Evolutionary conservation across 2,113 vertebrate genomes (phyloP).

Genomic region (Cyprinus carpio): DNA sequence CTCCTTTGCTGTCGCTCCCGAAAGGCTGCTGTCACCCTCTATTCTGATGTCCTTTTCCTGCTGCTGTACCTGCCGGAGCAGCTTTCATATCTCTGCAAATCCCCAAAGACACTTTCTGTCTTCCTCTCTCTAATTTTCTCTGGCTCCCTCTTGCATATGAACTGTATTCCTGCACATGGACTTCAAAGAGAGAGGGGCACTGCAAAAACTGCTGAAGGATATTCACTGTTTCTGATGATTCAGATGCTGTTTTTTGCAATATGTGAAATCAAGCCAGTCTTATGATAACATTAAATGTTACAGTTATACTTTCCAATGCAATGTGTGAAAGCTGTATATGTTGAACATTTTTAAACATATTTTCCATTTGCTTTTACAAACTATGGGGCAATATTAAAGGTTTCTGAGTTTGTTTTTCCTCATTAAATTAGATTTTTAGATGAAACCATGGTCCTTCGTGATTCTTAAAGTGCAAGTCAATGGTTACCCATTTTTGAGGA

Average conservation of each 20-base stretch:
- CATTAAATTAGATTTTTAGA: too few species aligned
- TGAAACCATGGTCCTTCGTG: too few species aligned
- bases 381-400: too few species aligned
- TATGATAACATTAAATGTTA: too few species aligned
- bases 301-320: not conserved
- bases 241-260: not conserved
- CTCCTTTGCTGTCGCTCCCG: not conserved
- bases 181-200: not conserved
- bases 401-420: too few species aligned
- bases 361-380: not conserved
- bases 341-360: not conserved
- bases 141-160: not conserved
- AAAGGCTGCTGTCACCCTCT: conserved; percentile 25
- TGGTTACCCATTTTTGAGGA: too few species aligned
- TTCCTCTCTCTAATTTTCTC: conserved; percentile 9
- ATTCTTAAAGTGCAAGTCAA: too few species aligned
- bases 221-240: not conserved
- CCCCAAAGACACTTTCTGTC: conserved; percentile 20
- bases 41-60: conserved; percentile 8
- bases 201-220: not conserved
- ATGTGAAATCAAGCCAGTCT: not conserved
- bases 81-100: conserved; percentile 36
- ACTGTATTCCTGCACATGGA: not conserved
- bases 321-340: not conserved
- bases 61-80: conserved; percentile 14